phyloP scores from a whole-genome alignment of 2,113 vertebrate genomes.

The Aythya baeri region DNA sequence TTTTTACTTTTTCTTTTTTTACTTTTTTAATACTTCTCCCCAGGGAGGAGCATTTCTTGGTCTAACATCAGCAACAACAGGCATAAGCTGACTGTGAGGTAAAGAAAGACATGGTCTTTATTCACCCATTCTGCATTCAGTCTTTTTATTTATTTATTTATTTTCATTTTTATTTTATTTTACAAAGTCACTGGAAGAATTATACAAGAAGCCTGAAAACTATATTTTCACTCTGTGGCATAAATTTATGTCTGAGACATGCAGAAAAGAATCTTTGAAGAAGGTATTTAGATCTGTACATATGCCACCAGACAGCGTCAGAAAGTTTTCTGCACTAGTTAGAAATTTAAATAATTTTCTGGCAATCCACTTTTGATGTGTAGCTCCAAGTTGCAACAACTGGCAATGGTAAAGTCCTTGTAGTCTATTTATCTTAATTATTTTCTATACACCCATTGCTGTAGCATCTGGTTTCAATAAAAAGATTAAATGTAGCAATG shows the following conservation, averaged over 20 bases:
- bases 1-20: background rate
- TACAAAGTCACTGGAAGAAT: background rate
- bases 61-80: background rate
- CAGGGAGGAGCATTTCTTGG: background rate
- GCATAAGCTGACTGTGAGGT: background rate
- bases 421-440: constrained; percentile 52
- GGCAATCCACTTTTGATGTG: background rate
- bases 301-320: background rate
- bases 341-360: background rate
- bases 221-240: background rate
- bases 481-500: constrained; percentile 50
- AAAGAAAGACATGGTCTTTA: background rate
- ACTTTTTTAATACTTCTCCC: background rate
- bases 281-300: background rate
- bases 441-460: constrained; percentile 50
- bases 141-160: background rate
- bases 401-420: background rate
- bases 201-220: background rate
- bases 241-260: background rate
- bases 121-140: background rate
- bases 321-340: background rate
- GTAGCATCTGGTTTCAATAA: constrained; percentile 56
- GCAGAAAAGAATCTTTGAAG: background rate
- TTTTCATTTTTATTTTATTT: no score
- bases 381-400: background rate